Percentiles rank a stretch among this genome's conserved stretches.
phyloP scores from a whole-genome alignment of 2,113 vertebrate genomes.

The Stigmatopora argus region DNA sequence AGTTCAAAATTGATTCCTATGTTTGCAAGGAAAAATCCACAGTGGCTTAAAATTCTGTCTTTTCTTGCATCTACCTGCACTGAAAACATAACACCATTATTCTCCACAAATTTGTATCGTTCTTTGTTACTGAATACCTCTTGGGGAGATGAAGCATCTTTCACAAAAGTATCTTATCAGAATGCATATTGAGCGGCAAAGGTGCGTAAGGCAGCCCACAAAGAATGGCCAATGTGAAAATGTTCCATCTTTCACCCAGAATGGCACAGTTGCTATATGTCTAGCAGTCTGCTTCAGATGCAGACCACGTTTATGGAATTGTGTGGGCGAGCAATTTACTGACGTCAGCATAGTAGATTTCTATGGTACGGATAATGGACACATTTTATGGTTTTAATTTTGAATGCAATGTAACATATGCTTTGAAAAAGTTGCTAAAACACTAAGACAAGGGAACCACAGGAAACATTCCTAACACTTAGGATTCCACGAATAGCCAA shows the following conservation, averaged over 20 bases:
- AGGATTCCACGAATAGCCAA: no score
- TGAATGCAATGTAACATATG: no score
- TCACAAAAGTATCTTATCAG: not conserved
- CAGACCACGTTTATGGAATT: not conserved
- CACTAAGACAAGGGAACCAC: no score
- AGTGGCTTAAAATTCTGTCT: constrained; percentile 6
- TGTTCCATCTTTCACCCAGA: not conserved
- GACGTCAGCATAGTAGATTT: no score
- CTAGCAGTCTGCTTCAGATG: not conserved
- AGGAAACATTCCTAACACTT: no score
- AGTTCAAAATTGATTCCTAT: constrained; percentile 16
- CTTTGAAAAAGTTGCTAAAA: no score
- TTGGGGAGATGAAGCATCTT: no score
- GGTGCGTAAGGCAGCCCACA: not conserved
- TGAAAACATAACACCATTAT: not conserved
- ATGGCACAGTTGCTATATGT: not conserved
- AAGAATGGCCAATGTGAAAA: not conserved
- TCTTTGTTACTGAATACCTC: not conserved
- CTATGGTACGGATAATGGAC: no score
- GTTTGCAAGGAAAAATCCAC: constrained; percentile 10
- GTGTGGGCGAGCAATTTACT: no score
- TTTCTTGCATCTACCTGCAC: not conserved
- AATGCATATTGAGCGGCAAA: not conserved
- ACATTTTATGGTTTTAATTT: no score
- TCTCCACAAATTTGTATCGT: not conserved